Conservation (phyloP, 2,888 invertebrate genomes). For the Andrena dorsata region DNA sequence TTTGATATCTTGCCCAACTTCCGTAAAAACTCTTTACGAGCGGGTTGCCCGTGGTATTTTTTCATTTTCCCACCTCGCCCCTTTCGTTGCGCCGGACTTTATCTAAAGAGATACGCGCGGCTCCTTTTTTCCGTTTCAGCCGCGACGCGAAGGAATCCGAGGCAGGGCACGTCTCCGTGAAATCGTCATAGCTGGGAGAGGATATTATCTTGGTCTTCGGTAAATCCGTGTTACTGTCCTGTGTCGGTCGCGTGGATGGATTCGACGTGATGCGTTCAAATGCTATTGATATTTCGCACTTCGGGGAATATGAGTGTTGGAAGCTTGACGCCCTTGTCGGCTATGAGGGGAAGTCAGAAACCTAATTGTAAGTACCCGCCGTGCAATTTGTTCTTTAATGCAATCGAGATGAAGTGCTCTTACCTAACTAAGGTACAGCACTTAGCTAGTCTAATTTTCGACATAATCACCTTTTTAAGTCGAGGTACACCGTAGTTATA, state of each 20-base stretch:
- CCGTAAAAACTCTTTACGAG: constrained; percentile 22
- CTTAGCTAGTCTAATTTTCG: too few species aligned
- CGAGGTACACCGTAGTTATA: too few species aligned
- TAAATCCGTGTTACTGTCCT: constrained; percentile 5
- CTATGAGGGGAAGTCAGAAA: too few species aligned
- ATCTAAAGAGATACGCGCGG: not conserved
- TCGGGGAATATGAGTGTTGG: too few species aligned
- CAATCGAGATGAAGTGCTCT: too few species aligned
- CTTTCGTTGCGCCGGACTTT: not conserved
- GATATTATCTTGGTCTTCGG: not conserved
- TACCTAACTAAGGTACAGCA: too few species aligned
- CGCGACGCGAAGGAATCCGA: not conserved
- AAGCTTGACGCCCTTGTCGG: too few species aligned
- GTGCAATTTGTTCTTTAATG: too few species aligned
- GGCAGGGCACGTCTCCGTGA: not conserved
- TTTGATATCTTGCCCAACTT: constrained; percentile 8
- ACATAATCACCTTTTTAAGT: too few species aligned
- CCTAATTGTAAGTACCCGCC: too few species aligned
- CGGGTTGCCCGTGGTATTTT: constrained; percentile 21
- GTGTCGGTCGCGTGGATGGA: not conserved
- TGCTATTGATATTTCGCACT: not conserved
- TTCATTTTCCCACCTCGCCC: not conserved
- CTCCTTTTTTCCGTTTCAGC: not conserved
- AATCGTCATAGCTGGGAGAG: not conserved
- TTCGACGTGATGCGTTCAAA: not conserved